Conservation (phyloP, 2,113 vertebrate genomes). For the Octodon degus region DNA sequence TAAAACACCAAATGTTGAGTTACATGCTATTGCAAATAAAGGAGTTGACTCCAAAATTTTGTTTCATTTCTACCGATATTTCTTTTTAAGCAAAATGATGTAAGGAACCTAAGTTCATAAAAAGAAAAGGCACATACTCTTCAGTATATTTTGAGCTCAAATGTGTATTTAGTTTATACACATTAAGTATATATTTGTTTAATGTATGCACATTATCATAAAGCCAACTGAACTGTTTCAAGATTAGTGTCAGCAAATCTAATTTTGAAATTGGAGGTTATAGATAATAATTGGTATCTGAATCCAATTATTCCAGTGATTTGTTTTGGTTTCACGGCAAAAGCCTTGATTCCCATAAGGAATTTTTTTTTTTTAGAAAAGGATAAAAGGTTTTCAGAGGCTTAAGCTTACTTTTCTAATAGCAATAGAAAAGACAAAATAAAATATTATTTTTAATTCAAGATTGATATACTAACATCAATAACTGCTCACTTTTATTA, state of each 20-base stretch:
- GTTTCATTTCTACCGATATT: not conserved
- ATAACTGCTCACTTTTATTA: not conserved
- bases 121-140: not conserved
- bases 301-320: slow-evolving; percentile 27
- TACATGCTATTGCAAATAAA: slow-evolving; percentile 12
- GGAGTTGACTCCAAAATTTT: not conserved
- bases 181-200: slow-evolving; percentile 18
- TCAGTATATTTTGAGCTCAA: not conserved
- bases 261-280: slow-evolving; percentile 54
- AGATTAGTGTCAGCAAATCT: not conserved
- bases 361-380: not conserved
- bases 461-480: not conserved
- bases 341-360: not conserved
- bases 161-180: not conserved
- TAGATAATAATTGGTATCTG: slow-evolving; percentile 26
- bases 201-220: not conserved
- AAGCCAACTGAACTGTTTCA: slow-evolving; percentile 44
- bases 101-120: not conserved
- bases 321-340: slow-evolving; percentile 55
- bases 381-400: not conserved
- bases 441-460: slow-evolving; percentile 46
- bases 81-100: not conserved
- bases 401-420: slow-evolving; percentile 23
- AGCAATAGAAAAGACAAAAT: slow-evolving; percentile 27
- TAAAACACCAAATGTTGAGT: not conserved